Conservation (phyloP, 2,113 vertebrate genomes). For the Dunckerocampus dactyliophorus region DNA sequence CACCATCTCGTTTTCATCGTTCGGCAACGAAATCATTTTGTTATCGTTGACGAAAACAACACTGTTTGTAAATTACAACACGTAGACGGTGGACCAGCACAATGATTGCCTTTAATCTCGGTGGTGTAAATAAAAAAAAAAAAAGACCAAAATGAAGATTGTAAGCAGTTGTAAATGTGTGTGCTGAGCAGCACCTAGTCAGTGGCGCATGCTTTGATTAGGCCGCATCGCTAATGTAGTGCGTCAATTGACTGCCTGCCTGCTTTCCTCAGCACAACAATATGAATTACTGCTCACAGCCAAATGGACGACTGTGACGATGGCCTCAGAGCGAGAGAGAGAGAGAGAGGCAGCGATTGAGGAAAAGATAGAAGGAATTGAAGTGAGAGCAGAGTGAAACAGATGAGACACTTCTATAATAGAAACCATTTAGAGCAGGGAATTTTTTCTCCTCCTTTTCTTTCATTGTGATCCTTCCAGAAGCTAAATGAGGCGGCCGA, state of each 20-base stretch:
- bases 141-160: no score
- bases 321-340: conserved; percentile 4
- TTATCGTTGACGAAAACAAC: no score
- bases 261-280: conserved; percentile 25
- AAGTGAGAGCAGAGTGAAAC: conserved; percentile 13
- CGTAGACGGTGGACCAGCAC: no score
- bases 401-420: conserved; percentile 57
- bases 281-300: conserved; percentile 19
- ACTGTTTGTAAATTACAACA: no score
- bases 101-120: no score
- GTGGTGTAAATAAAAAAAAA: no score
- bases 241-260: conserved; percentile 10
- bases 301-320: conserved; percentile 35
- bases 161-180: no score
- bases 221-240: conserved; percentile 22
- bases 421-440: conserved; percentile 56
- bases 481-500: conserved; percentile 65
- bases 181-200: no score
- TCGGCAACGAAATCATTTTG: no score
- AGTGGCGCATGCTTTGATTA: conserved; percentile 19
- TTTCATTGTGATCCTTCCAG: conserved; percentile 66
- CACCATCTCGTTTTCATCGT: no score
- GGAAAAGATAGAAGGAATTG: conserved; percentile 24
- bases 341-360: conserved; percentile 24
- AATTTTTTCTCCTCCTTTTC: conserved; percentile 18